Conservation (phyloP, 2,113 vertebrate genomes). For the Ameiurus melas region DNA sequence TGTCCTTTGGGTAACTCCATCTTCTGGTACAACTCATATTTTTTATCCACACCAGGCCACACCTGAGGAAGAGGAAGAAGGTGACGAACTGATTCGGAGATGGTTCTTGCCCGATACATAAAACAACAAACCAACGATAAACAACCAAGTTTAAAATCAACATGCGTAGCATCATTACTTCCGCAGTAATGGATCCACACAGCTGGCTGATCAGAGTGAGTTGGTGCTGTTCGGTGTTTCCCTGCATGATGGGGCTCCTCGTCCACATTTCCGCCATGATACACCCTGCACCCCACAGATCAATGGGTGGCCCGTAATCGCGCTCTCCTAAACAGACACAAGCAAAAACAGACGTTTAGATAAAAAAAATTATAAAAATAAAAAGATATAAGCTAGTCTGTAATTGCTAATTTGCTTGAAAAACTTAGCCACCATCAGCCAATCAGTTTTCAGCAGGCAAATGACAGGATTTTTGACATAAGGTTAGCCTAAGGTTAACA, state of each 20-base stretch:
- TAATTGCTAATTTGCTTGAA: not conserved
- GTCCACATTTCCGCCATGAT: slow-evolving; percentile 99
- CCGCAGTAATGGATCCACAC: slow-evolving; percentile 92
- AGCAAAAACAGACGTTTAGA: not conserved
- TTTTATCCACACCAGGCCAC: slow-evolving; percentile 93
- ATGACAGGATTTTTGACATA: not conserved
- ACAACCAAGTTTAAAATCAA: not conserved
- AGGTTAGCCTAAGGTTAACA: not conserved
- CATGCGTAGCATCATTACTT: slow-evolving; percentile 69
- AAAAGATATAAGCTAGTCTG: no score
- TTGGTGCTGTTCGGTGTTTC: slow-evolving; percentile 98
- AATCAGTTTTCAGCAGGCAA: not conserved
- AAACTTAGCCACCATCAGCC: not conserved
- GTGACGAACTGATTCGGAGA: not conserved
- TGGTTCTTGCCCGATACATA: not conserved
- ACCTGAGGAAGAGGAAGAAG: slow-evolving; percentile 70
- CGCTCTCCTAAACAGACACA: slow-evolving; percentile 80
- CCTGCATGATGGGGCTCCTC: slow-evolving; percentile 98
- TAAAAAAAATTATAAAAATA: no score
- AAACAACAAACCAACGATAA: not conserved
- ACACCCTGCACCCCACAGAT: slow-evolving; percentile 95
- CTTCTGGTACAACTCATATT: slow-evolving; percentile 94
- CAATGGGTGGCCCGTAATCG: slow-evolving; percentile 96
- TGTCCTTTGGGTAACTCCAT: slow-evolving; percentile 95
- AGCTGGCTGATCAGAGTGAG: slow-evolving; percentile 98